phyloP scores from a whole-genome alignment of 35 echinoderm and acorn worm genomes.

The Hemicentrotus pulcherrimus region DNA sequence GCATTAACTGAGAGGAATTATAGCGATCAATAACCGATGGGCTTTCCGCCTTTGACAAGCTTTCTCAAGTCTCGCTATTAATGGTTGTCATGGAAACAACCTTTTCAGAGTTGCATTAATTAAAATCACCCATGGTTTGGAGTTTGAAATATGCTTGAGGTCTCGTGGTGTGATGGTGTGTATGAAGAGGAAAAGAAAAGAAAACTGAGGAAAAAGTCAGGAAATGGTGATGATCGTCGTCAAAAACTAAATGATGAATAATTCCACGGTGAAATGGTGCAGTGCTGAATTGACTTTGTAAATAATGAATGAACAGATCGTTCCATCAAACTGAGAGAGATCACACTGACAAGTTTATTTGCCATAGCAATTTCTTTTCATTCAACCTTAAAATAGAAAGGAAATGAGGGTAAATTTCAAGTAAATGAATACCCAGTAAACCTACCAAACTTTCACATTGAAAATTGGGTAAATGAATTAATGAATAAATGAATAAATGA shows the following conservation, averaged over 20 bases:
- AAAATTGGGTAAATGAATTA: no score
- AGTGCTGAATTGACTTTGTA: background rate
- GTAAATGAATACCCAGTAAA: background rate
- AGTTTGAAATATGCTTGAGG: background rate
- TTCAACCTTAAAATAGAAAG: background rate
- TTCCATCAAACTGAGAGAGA: background rate
- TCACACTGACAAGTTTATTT: background rate
- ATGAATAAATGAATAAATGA: background rate
- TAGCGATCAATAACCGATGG: background rate
- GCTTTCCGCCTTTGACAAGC: background rate
- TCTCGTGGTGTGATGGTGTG: background rate
- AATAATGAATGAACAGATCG: background rate
- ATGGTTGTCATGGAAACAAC: background rate
- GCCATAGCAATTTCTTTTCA: background rate
- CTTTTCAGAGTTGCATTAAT: background rate
- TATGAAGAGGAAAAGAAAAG: background rate
- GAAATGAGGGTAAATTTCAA: background rate
- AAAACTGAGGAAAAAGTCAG: slow-evolving; percentile 3
- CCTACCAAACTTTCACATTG: no score
- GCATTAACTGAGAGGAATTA: background rate
- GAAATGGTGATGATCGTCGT: background rate
- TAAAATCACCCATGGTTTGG: background rate
- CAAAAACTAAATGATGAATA: background rate
- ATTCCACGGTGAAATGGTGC: background rate
- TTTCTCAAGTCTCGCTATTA: background rate